Evolutionary conservation across 2,888 invertebrate genomes (phyloP).

Genomic region (Nephrotoma guestfalica): DNA sequence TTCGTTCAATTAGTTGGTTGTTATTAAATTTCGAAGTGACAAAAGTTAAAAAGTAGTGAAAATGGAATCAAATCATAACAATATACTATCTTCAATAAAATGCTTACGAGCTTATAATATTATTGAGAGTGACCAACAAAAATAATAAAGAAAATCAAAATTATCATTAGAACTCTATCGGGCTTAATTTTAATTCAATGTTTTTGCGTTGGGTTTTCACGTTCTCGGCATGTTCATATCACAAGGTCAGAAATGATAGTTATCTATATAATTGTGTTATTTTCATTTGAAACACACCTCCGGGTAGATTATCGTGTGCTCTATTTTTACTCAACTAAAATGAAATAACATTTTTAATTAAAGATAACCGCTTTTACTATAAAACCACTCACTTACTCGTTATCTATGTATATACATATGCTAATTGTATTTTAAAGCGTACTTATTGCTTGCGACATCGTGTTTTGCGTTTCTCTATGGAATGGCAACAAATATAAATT

Average conservation of each 20-base stretch:
- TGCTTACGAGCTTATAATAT: not conserved
- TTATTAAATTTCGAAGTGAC: too few species aligned
- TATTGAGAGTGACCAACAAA: not conserved
- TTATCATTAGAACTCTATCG: not conserved
- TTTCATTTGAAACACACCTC: not conserved
- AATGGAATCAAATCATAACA: too few species aligned
- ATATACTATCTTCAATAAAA: not conserved
- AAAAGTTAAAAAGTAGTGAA: too few species aligned
- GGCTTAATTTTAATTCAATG: not conserved
- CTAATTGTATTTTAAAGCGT: not conserved
- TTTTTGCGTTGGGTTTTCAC: not conserved
- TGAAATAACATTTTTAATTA: not conserved
- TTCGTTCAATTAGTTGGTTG: too few species aligned
- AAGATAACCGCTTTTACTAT: not conserved
- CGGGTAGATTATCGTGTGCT: not conserved
- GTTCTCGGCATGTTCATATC: not conserved
- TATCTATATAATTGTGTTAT: not conserved
- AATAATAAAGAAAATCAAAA: not conserved
- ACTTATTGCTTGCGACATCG: not conserved
- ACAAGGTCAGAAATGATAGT: not conserved
- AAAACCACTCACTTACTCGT: not conserved
- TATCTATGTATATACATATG: not conserved
- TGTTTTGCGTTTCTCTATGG: not conserved
- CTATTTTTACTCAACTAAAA: not conserved
- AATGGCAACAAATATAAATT: too few species aligned